Base-by-base conservation (phyloP, 2,797 vertebrate species). In the Enteromius fasciolatus region DNA sequence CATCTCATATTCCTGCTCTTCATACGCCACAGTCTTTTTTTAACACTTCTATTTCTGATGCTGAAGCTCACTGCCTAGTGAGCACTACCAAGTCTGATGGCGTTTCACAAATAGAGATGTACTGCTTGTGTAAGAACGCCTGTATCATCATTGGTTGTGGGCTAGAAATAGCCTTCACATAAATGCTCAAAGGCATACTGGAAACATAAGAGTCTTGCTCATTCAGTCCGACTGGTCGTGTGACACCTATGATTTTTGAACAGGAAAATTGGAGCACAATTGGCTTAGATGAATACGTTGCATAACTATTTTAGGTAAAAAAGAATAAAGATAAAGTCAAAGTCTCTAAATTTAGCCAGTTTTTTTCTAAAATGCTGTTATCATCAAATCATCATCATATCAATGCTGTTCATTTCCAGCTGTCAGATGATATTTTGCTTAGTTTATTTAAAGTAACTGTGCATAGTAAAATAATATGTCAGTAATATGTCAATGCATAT, bases 1-100 rank as follows among this genome's bases (percentile, higher is more conserved):
- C 89, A 93, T 92, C 90, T 89, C 88, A 90, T 84, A 73, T 77
- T 90, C 76, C 68, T 83, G 90, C 87, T 79, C 90, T 90, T 90
- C 86, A 91, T 89, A 90, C 83, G 78, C 89, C 89, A 87, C 84
- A 75, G 85, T 89, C 88, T 50, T 44, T 87, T 88, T 87, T 91
- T 59, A 23, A 79, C 68, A 70, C 59, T 87, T 91, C 88, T 90
- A 84, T 90, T 90, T 92, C 76, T 89, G 87, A 90, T 79, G 17
- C 63, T 44, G 87, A 82, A 64, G 75, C 75, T 28, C 15, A 77
- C 78, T 74, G 75, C 57, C 82, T 86, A 83, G 68, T 85, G 80
- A 81, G 74, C 36, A 67, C 69, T 74, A 63, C 28, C 39, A 20
- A 72, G 70, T 76, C 28, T 31, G 63, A 74, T 61, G 46, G 28